Conservation (phyloP, 2,797 vertebrate species). For the Sebastes steindachneri region DNA sequence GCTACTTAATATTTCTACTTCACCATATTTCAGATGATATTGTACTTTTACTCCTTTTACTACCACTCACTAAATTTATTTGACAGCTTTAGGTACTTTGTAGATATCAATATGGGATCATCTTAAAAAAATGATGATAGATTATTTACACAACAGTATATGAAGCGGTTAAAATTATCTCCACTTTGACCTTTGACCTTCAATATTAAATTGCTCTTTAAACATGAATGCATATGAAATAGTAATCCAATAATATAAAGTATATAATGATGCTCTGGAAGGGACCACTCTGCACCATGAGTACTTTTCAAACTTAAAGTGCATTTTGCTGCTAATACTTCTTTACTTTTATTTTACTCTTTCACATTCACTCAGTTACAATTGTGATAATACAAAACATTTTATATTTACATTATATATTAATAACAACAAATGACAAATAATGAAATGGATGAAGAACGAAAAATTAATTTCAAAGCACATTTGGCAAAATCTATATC, state of each 20-base stretch:
- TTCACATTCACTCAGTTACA: not conserved
- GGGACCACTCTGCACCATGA: not conserved
- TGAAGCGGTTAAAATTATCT: not conserved
- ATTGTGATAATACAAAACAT: not conserved
- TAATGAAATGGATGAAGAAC: conserved; percentile 28
- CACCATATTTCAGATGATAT: not conserved
- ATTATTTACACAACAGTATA: not conserved
- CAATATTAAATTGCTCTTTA: not conserved
- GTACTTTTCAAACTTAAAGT: not conserved
- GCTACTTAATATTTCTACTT: not conserved
- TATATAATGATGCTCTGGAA: not conserved
- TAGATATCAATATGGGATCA: not conserved
- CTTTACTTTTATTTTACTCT: not conserved
- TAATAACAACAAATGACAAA: conserved; percentile 7
- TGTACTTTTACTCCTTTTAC: not conserved
- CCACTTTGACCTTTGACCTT: not conserved
- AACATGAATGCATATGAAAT: not conserved
- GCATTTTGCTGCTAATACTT: not conserved
- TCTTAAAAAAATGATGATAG: not conserved
- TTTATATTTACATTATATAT: not conserved
- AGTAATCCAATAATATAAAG: not conserved
- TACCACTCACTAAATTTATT: not conserved
- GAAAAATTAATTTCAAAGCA: conserved; percentile 8
- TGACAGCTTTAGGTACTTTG: not conserved
- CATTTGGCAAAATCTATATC: not conserved